These are phyloP conservation scores for Patiria pectinifera DNA, from an alignment of 53 echinoderm and acorn worm genomes.

Conservation along the genomic window DNA sequence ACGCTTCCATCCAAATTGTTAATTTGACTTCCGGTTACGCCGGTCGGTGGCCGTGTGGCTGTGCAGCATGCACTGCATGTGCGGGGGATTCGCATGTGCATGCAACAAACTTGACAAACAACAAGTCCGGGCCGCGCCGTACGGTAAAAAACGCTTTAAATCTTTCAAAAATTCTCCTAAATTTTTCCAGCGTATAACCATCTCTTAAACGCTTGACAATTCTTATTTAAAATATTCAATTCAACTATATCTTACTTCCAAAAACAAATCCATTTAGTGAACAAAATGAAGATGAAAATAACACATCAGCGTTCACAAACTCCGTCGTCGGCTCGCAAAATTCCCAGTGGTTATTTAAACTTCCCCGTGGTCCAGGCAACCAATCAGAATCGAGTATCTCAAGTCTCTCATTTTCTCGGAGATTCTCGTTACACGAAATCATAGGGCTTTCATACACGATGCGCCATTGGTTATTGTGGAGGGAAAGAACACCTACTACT, in stretches of 20 bases:
- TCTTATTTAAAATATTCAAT: not conserved
- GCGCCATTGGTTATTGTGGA: slow-evolving; percentile 10
- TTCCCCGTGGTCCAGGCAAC: slow-evolving; percentile 35
- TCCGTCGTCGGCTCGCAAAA: not conserved
- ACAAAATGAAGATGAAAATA: slow-evolving; percentile 29
- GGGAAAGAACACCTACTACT: not conserved
- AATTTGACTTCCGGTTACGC: no score
- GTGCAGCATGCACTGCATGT: no score
- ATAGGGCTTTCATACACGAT: not conserved
- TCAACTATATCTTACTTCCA: not conserved
- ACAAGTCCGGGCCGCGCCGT: no score
- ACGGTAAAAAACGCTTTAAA: not conserved
- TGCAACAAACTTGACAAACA: no score
- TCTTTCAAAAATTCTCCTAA: not conserved
- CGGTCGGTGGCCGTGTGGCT: no score
- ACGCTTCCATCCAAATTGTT: no score
- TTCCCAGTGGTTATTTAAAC: slow-evolving; percentile 61
- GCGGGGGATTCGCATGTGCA: no score
- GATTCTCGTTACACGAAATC: not conserved
- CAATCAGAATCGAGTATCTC: slow-evolving; percentile 51
- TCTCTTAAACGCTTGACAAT: not conserved
- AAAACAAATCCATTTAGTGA: not conserved
- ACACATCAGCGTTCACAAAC: not conserved
- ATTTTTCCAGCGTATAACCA: not conserved
- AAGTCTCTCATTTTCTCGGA: slow-evolving; percentile 31